A percentile compares a stretch with the other conserved stretches of the same genome.
Evolutionary conservation across 2,113 vertebrate species (phyloP).

Genomic region (Tachysurus fulvidraco): DNA sequence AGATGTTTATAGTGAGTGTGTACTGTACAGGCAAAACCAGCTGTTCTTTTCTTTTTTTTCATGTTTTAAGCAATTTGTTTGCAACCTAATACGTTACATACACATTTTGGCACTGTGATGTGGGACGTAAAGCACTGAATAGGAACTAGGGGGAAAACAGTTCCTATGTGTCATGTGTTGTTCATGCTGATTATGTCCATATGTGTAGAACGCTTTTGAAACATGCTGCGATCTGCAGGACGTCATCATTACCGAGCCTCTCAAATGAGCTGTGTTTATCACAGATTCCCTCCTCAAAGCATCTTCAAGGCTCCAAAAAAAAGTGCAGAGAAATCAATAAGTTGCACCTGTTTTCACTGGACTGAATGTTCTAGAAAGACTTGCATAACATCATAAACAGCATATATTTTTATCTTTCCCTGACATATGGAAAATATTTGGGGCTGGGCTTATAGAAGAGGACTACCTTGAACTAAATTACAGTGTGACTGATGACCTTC

Average conservation of each 20-base stretch:
- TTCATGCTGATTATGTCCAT: background rate
- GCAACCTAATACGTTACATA: background rate
- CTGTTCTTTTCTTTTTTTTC: background rate
- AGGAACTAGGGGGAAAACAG: background rate
- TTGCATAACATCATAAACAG: conserved; percentile 27
- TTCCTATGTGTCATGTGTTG: background rate
- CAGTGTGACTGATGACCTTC: conserved; percentile 33
- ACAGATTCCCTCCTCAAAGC: conserved; percentile 2
- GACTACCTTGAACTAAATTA: conserved; percentile 39
- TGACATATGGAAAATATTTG: conserved; percentile 41
- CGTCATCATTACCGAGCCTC: conserved; percentile 31
- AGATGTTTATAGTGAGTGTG: too few species aligned
- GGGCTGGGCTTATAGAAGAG: conserved; percentile 22
- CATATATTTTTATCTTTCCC: conserved; percentile 47
- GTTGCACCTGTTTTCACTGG: conserved; percentile 41
- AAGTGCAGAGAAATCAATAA: conserved; percentile 34
- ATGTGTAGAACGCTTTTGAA: background rate
- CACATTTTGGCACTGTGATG: background rate
- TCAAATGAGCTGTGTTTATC: conserved; percentile 36
- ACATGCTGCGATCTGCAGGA: conserved; percentile 4
- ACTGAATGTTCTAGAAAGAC: conserved; percentile 34
- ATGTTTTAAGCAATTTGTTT: background rate
- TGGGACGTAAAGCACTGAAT: background rate
- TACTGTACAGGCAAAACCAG: background rate
- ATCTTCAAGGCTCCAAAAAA: conserved; percentile 22